Conservation (phyloP, 2,797 vertebrate species). For the Paguma larvata region DNA sequence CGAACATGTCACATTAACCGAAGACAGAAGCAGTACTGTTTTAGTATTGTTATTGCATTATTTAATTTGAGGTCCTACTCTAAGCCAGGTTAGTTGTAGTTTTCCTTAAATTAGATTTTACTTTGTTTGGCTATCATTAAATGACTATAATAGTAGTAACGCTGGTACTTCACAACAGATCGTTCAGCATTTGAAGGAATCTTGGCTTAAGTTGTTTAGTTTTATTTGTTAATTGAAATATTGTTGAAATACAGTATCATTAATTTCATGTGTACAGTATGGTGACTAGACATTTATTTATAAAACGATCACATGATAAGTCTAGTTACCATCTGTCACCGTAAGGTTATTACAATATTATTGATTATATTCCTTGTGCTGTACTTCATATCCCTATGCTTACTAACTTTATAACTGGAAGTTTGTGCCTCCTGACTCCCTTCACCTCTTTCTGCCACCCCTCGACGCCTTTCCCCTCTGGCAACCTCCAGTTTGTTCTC, state of each 20-base stretch:
- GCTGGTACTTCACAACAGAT: not conserved
- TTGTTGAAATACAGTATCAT: not conserved
- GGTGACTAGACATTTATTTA: not conserved
- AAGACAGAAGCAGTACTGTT: not conserved
- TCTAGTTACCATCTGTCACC: not conserved
- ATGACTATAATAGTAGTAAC: not conserved
- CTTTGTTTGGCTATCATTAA: not conserved
- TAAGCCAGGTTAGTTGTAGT: not conserved
- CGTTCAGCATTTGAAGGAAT: not conserved
- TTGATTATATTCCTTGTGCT: not conserved
- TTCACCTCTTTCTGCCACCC: not conserved
- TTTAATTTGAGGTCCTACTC: not conserved
- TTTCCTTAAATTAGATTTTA: not conserved
- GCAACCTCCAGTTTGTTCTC: not conserved
- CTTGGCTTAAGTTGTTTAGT: not conserved
- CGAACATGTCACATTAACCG: not conserved
- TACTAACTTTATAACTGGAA: not conserved
- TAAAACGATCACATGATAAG: not conserved
- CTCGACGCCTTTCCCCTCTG: not conserved
- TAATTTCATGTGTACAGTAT: not conserved
- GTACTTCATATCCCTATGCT: not conserved
- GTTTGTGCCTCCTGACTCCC: not conserved
- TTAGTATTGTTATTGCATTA: not conserved
- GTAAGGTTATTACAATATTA: not conserved
- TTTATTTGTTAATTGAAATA: not conserved